Conservation (phyloP, 2,888 invertebrate genomes). For the Eledone cirrhosa region DNA sequence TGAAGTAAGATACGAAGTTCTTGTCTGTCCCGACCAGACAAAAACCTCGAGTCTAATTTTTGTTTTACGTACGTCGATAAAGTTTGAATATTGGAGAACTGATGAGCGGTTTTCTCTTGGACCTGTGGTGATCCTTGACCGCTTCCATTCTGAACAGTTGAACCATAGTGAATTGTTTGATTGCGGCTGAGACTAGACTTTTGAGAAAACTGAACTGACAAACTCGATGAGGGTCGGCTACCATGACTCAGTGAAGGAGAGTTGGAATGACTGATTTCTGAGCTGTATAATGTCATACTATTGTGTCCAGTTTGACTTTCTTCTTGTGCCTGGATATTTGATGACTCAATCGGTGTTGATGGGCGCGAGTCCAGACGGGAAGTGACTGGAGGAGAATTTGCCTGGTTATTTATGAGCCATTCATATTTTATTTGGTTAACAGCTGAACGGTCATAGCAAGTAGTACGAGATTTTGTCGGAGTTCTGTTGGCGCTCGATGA, state of each 20-base stretch:
- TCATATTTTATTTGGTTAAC: slow-evolving; percentile 13
- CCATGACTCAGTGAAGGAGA: not conserved
- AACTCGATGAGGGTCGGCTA: not conserved
- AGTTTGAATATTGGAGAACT: not conserved
- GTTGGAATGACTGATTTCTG: not conserved
- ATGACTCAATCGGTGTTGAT: not conserved
- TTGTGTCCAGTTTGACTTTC: not conserved
- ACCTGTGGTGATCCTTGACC: not conserved
- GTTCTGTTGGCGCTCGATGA: not conserved
- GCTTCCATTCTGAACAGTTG: not conserved
- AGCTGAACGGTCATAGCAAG: slow-evolving; percentile 4
- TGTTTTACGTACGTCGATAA: slow-evolving; percentile 5
- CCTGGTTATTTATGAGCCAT: not conserved
- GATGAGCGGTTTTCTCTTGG: not conserved
- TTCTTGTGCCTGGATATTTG: not conserved
- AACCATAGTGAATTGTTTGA: not conserved
- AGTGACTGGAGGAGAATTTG: not conserved
- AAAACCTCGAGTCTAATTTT: not conserved
- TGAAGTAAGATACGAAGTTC: slow-evolving; percentile 11
- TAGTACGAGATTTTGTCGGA: not conserved
- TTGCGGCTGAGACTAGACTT: not conserved
- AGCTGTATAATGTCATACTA: not conserved
- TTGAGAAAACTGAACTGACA: not conserved
- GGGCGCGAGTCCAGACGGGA: slow-evolving; percentile 5
- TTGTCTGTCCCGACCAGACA: not conserved